Percentiles rank a stretch among this genome's conserved stretches.
Conservation (phyloP, 2,888 invertebrate genomes). For the Erynnis tages region DNA sequence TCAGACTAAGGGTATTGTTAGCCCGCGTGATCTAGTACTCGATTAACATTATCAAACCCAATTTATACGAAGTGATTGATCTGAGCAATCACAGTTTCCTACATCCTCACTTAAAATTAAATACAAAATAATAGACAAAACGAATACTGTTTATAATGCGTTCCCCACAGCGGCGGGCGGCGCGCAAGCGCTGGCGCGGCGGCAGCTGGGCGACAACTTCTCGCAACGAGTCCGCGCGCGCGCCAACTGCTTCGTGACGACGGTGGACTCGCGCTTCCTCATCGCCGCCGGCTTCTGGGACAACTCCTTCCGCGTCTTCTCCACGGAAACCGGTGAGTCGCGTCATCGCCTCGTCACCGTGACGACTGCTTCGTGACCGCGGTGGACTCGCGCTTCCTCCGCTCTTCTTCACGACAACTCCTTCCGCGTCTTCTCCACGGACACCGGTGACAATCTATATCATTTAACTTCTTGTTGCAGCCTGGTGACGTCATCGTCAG, state of each 20-base stretch:
- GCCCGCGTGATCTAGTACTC: too few species aligned
- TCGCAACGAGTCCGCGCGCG: constrained; percentile 97
- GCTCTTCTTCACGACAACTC: constrained; percentile 99
- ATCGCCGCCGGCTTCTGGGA: constrained; percentile 99
- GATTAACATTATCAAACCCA: too few species aligned
- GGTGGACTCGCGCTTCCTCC: constrained; percentile 97
- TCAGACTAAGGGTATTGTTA: too few species aligned
- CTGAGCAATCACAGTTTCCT: too few species aligned
- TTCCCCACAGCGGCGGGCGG: constrained; percentile 87
- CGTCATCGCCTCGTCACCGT: constrained; percentile 98
- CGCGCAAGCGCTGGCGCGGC: constrained; percentile 87
- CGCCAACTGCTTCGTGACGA: constrained; percentile 98
- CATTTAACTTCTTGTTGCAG: too few species aligned
- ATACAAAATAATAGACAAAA: too few species aligned
- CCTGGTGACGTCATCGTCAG: too few species aligned
- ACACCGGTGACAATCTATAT: constrained; percentile 95
- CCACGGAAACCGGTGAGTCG: constrained; percentile 94
- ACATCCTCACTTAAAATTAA: too few species aligned
- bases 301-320: constrained; percentile 98
- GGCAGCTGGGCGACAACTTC: constrained; percentile 98
- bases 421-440: constrained; percentile 98
- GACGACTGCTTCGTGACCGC: constrained; percentile 98
- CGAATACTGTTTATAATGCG: too few species aligned
- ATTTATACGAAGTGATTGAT: too few species aligned
- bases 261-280: constrained; percentile 97